A percentile compares a stretch with the other conserved stretches of the same genome.
These are phyloP conservation scores for Rutilus rutilus DNA, from an alignment of 2,113 vertebrate genomes.

Conservation along the genomic window DNA sequence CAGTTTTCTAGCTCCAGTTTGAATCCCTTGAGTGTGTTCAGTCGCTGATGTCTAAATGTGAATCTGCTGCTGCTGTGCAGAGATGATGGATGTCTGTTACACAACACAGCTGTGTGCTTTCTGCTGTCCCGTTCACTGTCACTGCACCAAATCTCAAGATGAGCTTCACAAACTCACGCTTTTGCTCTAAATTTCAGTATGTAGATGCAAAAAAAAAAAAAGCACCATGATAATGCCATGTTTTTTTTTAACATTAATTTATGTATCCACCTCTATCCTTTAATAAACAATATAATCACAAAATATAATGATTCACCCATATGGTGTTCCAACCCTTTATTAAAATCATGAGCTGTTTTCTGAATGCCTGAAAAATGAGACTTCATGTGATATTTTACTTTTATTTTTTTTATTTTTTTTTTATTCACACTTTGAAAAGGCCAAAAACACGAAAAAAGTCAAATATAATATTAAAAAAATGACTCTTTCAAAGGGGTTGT, in stretches of 20 bases:
- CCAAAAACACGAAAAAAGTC: background rate
- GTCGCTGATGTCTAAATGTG: conserved; percentile 6
- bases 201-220: background rate
- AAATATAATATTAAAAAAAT: background rate
- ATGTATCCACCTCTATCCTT: background rate
- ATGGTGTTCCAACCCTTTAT: background rate
- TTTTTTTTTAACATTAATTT: background rate
- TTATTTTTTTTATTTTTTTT: no score
- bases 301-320: background rate
- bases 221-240: background rate
- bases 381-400: background rate
- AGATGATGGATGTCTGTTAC: conserved; percentile 11
- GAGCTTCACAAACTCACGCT: background rate
- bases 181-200: background rate
- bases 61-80: conserved; percentile 12
- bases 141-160: background rate
- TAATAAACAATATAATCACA: background rate
- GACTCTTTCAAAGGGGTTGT: background rate
- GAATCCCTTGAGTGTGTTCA: background rate
- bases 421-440: background rate
- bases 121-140: background rate
- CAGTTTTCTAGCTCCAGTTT: background rate
- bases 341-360: background rate
- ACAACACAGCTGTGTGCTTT: background rate
- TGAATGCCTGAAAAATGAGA: no score